Evolutionary conservation across 2,797 vertebrate species (phyloP).

Genomic region (Sciurus carolinensis): DNA sequence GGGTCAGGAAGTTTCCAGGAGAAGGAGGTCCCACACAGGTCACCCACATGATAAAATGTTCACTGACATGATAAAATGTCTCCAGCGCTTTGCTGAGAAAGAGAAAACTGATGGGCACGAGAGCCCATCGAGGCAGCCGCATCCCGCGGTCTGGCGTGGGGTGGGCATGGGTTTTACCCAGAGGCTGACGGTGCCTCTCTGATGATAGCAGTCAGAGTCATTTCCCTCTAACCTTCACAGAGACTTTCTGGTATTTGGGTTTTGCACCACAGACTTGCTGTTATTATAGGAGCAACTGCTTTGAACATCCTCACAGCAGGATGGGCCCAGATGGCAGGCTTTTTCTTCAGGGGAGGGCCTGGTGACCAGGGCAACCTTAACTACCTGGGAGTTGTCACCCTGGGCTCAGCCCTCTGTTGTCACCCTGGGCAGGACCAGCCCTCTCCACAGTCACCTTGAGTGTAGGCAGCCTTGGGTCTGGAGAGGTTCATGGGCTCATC

Average conservation of each 20-base stretch:
- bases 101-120: no score
- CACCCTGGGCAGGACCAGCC: fast-evolving
- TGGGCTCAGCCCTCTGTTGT: no score
- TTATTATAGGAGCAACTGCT: neutral
- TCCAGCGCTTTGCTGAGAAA: neutral
- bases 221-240: neutral
- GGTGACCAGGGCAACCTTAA: fast-evolving
- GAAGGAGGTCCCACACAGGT: neutral
- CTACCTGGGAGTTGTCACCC: neutral
- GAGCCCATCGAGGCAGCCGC: neutral
- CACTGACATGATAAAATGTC: neutral
- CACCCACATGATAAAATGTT: neutral
- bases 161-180: no score
- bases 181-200: no score
- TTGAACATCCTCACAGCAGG: neutral
- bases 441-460: neutral
- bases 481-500: fast-evolving
- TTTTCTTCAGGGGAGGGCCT: no score
- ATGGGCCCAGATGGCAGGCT: no score
- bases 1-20: slow-evolving; percentile 1
- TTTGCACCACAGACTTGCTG: fast-evolving
- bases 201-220: no score
- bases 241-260: neutral
- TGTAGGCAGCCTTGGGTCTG: no score
- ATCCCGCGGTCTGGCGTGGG: fast-evolving